Conservation (phyloP, 2,113 vertebrate genomes). For the Charina bottae region DNA sequence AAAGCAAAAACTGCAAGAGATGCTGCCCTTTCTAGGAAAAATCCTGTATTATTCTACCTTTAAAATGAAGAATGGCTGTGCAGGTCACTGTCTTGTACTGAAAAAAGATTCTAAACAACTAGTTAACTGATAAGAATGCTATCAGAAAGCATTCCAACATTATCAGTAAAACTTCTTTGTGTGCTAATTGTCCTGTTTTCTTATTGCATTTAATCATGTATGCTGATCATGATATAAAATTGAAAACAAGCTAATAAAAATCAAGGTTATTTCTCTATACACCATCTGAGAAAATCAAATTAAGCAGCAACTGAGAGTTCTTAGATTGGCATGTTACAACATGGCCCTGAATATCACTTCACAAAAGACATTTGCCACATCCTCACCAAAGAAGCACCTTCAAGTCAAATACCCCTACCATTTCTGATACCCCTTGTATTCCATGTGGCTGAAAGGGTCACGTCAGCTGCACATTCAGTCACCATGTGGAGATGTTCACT, state of each 20-base stretch:
- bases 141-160: conserved; percentile 63
- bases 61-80: neutral
- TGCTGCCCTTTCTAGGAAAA: neutral
- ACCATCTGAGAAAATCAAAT: conserved; percentile 43
- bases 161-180: conserved; percentile 71
- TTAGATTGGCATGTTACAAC: neutral
- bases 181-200: conserved; percentile 64
- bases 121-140: conserved; percentile 50
- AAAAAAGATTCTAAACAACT: conserved; percentile 17
- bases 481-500: neutral
- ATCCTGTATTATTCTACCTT: neutral
- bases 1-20: neutral
- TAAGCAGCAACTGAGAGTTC: conserved; percentile 4
- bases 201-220: conserved; percentile 59
- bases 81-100: neutral
- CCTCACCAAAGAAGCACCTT: neutral
- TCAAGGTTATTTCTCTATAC: conserved; percentile 64
- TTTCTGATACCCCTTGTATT: neutral
- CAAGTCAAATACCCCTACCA: neutral
- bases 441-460: neutral
- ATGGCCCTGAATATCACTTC: neutral
- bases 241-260: conserved; percentile 67
- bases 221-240: conserved; percentile 50
- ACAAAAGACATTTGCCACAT: neutral
- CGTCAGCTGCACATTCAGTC: neutral